Conservation (phyloP, 2,888 invertebrate genomes). For the Steromphala cineraria region DNA sequence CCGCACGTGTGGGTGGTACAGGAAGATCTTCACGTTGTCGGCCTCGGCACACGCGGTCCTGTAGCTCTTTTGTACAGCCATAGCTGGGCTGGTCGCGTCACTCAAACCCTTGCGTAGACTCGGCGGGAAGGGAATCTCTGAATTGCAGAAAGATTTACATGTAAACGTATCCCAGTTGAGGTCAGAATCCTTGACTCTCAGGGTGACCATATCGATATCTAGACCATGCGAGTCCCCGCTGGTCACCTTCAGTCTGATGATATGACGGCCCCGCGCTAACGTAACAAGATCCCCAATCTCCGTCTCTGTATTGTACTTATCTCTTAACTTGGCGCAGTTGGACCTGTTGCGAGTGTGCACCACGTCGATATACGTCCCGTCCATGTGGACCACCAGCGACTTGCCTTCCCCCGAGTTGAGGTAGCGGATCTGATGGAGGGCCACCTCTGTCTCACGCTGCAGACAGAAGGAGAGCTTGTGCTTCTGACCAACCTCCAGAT, state of each 20-base stretch:
- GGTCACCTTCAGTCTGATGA: background rate
- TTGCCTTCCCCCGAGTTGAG: conserved; percentile 36
- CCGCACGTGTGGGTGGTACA: conserved; percentile 40
- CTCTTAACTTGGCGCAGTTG: background rate
- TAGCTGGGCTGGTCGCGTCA: conserved; percentile 18
- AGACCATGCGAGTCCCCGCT: background rate
- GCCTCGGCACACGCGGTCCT: conserved; percentile 45
- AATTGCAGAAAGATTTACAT: background rate
- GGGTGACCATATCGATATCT: background rate
- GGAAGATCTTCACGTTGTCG: conserved; percentile 46
- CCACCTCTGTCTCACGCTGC: conserved; percentile 17
- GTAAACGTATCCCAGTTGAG: background rate
- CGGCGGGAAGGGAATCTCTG: background rate
- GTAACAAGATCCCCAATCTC: background rate
- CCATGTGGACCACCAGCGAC: background rate
- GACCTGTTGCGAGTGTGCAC: background rate
- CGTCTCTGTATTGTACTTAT: background rate
- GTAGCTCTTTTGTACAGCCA: conserved; percentile 42
- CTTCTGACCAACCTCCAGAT: background rate
- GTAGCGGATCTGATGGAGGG: conserved; percentile 28
- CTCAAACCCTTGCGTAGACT: background rate
- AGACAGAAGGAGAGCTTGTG: conserved; percentile 39
- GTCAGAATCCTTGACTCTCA: background rate
- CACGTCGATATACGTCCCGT: background rate
- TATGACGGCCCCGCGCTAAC: background rate